Percentiles rank a stretch among this genome's conserved stretches.
phyloP scores from a whole-genome alignment of 2,797 vertebrate species.

The Hybognathus amarus region DNA sequence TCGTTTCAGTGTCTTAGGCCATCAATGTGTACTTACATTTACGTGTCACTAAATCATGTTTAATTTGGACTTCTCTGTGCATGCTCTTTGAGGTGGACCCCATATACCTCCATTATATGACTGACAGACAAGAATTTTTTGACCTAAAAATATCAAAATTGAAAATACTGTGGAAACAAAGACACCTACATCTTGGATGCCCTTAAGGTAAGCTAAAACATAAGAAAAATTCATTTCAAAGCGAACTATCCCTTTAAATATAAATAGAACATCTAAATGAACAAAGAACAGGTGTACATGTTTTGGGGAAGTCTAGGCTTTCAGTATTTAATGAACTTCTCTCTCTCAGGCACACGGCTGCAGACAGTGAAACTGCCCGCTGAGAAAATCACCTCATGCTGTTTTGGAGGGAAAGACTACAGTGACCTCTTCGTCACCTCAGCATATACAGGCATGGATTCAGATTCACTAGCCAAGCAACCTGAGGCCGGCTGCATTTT shows the following conservation, averaged over 20 bases:
- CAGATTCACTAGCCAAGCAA: constrained; percentile 74
- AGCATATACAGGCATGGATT: constrained; percentile 78
- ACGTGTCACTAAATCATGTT: too few relatives aligned
- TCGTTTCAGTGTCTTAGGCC: too few relatives aligned
- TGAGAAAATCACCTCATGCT: constrained; percentile 89
- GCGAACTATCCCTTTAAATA: background rate
- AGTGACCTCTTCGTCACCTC: constrained; percentile 91
- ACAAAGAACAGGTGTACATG: background rate
- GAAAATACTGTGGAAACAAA: too few relatives aligned
- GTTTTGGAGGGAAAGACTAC: constrained; percentile 91
- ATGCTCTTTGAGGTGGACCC: too few relatives aligned
- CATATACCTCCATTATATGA: too few relatives aligned
- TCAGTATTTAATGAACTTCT: background rate
- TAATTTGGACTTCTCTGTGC: too few relatives aligned
- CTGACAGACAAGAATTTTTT: too few relatives aligned
- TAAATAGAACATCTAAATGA: background rate
- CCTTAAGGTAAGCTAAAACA: too few relatives aligned
- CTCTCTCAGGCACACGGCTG: constrained; percentile 82
- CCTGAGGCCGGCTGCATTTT: constrained; percentile 87
- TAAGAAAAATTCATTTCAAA: too few relatives aligned
- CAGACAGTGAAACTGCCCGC: constrained; percentile 87
- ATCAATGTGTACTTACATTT: too few relatives aligned
- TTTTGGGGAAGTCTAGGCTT: background rate
- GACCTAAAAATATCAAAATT: too few relatives aligned
- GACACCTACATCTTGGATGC: too few relatives aligned